These are phyloP conservation scores for Rhogogaster chlorosoma DNA, from an alignment of 2,888 invertebrate genomes.

Conservation along the genomic window DNA sequence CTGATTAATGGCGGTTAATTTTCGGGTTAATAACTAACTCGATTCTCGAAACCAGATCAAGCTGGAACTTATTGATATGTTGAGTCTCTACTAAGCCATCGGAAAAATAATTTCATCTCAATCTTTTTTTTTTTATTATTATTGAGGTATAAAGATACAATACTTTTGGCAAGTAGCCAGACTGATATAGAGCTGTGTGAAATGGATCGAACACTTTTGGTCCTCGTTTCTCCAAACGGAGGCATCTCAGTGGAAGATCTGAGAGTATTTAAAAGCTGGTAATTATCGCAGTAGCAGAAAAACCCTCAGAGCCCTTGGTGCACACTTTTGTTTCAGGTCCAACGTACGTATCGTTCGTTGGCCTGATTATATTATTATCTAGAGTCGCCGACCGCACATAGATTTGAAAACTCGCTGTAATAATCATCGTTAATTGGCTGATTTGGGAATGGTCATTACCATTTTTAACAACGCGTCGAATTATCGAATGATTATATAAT, in stretches of 20 bases:
- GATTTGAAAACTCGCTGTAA: constrained; percentile 43
- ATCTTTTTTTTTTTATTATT: too few species aligned
- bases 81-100: not conserved
- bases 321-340: not conserved
- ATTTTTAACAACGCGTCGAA: not conserved
- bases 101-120: not conserved
- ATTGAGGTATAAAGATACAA: too few species aligned
- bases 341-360: not conserved
- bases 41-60: not conserved
- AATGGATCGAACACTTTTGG: too few species aligned
- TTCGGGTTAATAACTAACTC: not conserved
- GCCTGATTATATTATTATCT: constrained; percentile 17
- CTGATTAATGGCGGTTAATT: not conserved
- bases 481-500: not conserved
- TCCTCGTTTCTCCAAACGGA: too few species aligned
- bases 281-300: not conserved
- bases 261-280: not conserved
- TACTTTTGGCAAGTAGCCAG: too few species aligned
- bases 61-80: not conserved
- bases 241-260: not conserved
- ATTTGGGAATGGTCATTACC: not conserved
- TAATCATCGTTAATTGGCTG: constrained; percentile 52
- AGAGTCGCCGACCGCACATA: not conserved
- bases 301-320: not conserved
- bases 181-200: too few species aligned